These are phyloP conservation scores for Pogonomyrmex barbatus DNA, from an alignment of 1,140 invertebrate genomes.

Conservation along the genomic window DNA sequence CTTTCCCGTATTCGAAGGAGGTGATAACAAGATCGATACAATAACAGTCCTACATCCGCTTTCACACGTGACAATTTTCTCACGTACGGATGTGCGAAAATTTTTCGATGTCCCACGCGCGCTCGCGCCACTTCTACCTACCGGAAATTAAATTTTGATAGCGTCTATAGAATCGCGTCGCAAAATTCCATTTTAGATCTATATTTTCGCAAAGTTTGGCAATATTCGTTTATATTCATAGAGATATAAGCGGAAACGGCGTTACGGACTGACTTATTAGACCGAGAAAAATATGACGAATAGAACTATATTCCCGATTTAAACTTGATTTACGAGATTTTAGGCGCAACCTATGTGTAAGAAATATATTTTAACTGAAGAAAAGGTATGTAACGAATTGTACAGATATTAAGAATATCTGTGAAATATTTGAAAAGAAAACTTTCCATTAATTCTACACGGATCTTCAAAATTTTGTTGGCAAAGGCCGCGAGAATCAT, in stretches of 20 bases:
- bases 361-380: background rate
- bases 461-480: background rate
- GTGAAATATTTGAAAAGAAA: background rate
- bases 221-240: slow-evolving; percentile 60
- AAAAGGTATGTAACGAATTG: background rate
- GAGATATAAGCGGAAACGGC: slow-evolving; percentile 8
- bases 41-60: slow-evolving; percentile 46
- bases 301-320: background rate
- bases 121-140: slow-evolving; percentile 9
- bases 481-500: background rate
- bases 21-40: slow-evolving; percentile 47
- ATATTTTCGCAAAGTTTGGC: slow-evolving; percentile 56
- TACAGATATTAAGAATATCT: background rate
- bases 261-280: slow-evolving; percentile 40
- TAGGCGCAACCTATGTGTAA: background rate
- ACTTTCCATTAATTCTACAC: background rate
- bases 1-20: slow-evolving; percentile 8
- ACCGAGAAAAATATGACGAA: slow-evolving; percentile 37
- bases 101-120: slow-evolving; percentile 42
- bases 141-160: slow-evolving; percentile 65
- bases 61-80: slow-evolving; percentile 54
- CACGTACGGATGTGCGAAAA: slow-evolving; percentile 52
- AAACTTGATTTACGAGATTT: background rate
- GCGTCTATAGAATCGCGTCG: slow-evolving; percentile 55
- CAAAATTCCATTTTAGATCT: slow-evolving; percentile 60